Evolutionary conservation across 2,888 invertebrate genomes (phyloP), one percentile per base, ranked within the genome.

Genomic region (Pediacus dermestoides): DNA sequence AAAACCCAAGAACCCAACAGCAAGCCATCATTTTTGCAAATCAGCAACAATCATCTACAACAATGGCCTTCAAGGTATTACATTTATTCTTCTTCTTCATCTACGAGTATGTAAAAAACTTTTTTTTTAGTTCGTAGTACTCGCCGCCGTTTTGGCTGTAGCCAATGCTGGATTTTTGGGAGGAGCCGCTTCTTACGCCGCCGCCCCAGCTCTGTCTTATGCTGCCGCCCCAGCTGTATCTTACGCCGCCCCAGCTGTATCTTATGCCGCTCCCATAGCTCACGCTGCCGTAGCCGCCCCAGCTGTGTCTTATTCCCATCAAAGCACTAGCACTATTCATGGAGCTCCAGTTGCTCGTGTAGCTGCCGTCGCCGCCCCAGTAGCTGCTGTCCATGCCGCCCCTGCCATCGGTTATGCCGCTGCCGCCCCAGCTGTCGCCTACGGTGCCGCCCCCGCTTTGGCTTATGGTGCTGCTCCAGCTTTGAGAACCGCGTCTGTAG

Each of bases 161-260:
- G 76, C 75, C 53, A 73, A 71, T 56, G 80, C 79, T 28, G 80
- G 80, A 42, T 63, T 72, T 53, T 64, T 78, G 13, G 63, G 70
- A 23, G 70, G 57, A 9, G 53, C 61, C 34, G 57, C 49, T 39
- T 16, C 10, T 9, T 25, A 25, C 11, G 16, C 31, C n/a, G 34
- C 31, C 16, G 18, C 40, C 9, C 11, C 35, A 1, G 28, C 37
- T 14, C 2, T 37, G 22, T 72, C 73, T 69, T 60, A 38, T 15
- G 38, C 31, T 6, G 30, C 72, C 71, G 55, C 34, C 15, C 28
- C 28, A 28, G 11, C 37, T 11, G 71, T 31, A 13, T 16, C 16
- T 44, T 14, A 9, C 12, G 34, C 34, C 4, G 34, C 34, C 22
- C 34, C 34, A 12, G 34, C 16, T 10, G n/a, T n/a, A n/a, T n/a